Evolutionary conservation across 2,888 invertebrate species (phyloP).

Genomic region (Melipona bicolor): DNA sequence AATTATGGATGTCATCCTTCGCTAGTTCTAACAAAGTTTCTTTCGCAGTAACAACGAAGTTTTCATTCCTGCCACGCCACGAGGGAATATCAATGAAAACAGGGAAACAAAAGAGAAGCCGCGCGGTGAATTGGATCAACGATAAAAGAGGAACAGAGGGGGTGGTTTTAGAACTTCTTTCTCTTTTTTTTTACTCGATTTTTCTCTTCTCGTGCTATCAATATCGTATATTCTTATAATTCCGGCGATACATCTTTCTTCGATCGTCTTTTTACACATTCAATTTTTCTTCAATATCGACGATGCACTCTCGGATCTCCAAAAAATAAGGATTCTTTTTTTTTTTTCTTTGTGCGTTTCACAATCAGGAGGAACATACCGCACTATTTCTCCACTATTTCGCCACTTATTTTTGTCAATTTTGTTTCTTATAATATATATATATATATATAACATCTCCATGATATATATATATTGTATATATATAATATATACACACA

Average conservation of each 20-base stretch:
- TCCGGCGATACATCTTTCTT: constrained; percentile 35
- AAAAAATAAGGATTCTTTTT: constrained; percentile 34
- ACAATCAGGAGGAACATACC: constrained; percentile 44
- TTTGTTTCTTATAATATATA: constrained; percentile 6
- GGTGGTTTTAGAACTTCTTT: neutral
- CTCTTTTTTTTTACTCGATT: neutral
- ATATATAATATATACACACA: constrained; percentile 7
- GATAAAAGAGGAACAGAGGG: neutral
- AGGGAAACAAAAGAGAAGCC: neutral
- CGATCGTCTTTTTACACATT: constrained; percentile 8
- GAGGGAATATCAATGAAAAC: constrained; percentile 12
- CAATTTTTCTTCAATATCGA: constrained; percentile 15
- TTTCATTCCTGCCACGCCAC: constrained; percentile 13
- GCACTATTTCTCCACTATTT: constrained; percentile 17
- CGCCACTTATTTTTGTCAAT: constrained; percentile 3
- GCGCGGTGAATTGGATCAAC: neutral
- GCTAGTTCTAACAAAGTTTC: constrained; percentile 16
- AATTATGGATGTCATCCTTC: constrained; percentile 24
- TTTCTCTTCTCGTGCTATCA: constrained; percentile 12
- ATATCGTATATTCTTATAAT: constrained; percentile 50
- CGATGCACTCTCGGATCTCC: constrained; percentile 17
- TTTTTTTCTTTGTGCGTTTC: constrained; percentile 40
- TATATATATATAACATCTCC: constrained; percentile 29
- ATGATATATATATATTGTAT: constrained; percentile 28
- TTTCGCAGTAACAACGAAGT: constrained; percentile 5